Conservation (phyloP, 2,888 invertebrate species). For the Caenorhabditis becei region DNA sequence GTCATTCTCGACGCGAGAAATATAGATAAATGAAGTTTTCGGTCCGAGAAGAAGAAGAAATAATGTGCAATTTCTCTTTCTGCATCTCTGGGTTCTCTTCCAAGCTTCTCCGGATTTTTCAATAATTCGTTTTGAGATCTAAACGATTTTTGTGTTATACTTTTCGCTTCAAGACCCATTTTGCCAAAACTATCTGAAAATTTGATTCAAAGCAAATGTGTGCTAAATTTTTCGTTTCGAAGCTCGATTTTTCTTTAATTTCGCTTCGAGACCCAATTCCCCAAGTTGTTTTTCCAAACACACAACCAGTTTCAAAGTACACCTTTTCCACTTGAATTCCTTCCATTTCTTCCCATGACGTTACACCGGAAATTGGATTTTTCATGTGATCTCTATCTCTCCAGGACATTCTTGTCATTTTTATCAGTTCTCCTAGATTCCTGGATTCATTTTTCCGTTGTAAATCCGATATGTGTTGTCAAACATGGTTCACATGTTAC, state of each 20-base stretch:
- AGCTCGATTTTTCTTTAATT: not conserved
- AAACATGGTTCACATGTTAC: not conserved
- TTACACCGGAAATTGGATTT: constrained; percentile 2
- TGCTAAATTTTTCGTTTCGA: not conserved
- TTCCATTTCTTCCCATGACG: not conserved
- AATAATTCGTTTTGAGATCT: not conserved
- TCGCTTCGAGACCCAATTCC: not conserved
- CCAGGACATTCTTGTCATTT: not conserved
- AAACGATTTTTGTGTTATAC: no score
- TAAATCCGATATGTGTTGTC: not conserved
- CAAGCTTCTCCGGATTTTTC: not conserved
- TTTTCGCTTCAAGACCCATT: not conserved
- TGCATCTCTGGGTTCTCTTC: not conserved
- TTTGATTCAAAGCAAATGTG: not conserved
- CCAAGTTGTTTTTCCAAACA: not conserved
- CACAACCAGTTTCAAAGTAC: not conserved
- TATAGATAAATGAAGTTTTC: not conserved
- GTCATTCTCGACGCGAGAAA: not conserved
- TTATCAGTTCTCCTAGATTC: not conserved
- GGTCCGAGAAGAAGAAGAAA: not conserved
- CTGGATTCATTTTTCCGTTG: not conserved
- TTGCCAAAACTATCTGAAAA: no score
- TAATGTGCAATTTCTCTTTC: not conserved
- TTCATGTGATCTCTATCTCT: not conserved
- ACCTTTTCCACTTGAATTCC: not conserved